Base-by-base conservation (phyloP, 1,140 invertebrate genomes). In the Teleogryllus occipitalis region DNA sequence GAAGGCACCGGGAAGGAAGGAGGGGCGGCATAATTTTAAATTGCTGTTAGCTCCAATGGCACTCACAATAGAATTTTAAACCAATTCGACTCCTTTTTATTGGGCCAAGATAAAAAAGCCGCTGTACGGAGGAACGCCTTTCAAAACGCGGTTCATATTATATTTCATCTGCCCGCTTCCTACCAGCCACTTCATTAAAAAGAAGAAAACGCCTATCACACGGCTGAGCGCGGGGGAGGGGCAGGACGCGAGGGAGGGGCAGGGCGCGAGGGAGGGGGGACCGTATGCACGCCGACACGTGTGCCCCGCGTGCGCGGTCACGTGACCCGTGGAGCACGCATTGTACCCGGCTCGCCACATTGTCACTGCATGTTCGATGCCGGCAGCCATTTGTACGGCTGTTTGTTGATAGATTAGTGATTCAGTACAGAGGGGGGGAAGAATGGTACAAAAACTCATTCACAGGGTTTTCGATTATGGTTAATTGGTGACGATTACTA, bases 11-110 rank as follows among this genome's bases (percentile, higher is more conserved):
- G 75, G 75, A 39, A 47, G 75, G 75, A 75, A 75, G 75, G n/a
- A 21, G 75, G 75, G n/a, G 75, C 10, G 75, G 46, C 54, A 65
- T 65, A 65, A 65, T 65, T 65, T 65, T 65, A 65, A 65, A 65
- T 65, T 65, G 54, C 54, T 65, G 54, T 65, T 65, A 65, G 54
- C 54, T 65, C 54, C 54, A 65, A 7, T 65, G 54, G 54, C 54
- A 65, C 18, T 65, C 54, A 65, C 54, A 65, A 65, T 65, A 65
- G 54, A 65, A 65, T 65, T 65, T 65, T 14, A 65, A 65, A 65
- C 54, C 54, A 65, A 65, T 65, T 65, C 54, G 54, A 65, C 54
- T 65, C 54, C 54, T 65, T 65, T 65, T 65, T 65, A 65, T 65
- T 65, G 54, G 18, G 54, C 54, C 54, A 18, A 65, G 54, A 65